Evolutionary conservation across 1,140 invertebrate genomes (phyloP), one percentile per base, ranked within the genome.

Genomic region (Trissolcus basalis): DNA sequence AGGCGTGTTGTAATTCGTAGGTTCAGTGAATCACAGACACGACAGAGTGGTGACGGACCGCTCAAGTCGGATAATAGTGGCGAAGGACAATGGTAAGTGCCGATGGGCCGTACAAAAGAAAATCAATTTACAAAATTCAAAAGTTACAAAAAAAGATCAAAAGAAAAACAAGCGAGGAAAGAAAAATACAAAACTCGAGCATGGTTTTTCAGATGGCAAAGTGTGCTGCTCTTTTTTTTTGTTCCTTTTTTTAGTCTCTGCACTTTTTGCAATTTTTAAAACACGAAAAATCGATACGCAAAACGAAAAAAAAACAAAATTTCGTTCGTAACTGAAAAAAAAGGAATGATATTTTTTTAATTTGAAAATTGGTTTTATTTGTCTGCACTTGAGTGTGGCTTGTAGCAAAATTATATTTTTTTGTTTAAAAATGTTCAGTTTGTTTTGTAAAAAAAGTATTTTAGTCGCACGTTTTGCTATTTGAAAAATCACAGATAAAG

Each of bases 21-120:
- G 86, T 88, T 88, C 86, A 87, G 86, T 87, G 84, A 86, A 85
- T 85, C 83, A 78, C 85, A 85, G 85, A 87, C 84, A 83, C 84
- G 85, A 84, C 86, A 87, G 80, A 86, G 85, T 86, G 85, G 83
- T 85, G 85, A 81, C 70, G 86, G 85, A 72, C 80, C 82, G 79
- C 80, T 88, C 84, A 85, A 85, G 83, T 87, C 82, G 69, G 84
- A 86, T 85, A 85, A 74, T 86, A 87, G 81, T 87, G 86, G 82
- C 81, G 85, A 88, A 80, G 87, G 82, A 83, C 81, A 83, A 86
- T 87, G 86, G 86, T 88, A 88, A 88, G 86, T 86, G 81, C 55
- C 58, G 35, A 73, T 82, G 82, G 83, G 81, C 82, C 82, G 53
- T 59, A 56, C 36, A 77, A 53, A 69, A 47, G 19, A 76, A 49